Base-by-base conservation (phyloP, 1,140 invertebrate genomes). In the Lasaia peninsularis region DNA sequence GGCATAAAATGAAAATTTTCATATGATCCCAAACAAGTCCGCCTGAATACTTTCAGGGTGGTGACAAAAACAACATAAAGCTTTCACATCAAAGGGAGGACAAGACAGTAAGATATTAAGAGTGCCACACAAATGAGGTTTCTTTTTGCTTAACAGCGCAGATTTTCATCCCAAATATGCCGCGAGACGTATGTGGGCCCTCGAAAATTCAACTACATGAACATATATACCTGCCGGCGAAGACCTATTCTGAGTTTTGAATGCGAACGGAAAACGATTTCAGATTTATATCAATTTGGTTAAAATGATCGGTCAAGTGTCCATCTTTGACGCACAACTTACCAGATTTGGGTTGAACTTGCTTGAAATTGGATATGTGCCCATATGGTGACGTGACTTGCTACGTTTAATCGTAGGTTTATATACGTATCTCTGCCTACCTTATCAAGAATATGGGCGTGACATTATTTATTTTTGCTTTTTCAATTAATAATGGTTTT, bases 181-280 rank as follows among this genome's bases (percentile, higher is more conserved):
- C 59, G 56, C 52, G 71, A 63, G 71, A 77, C 70, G 75, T 71
- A 71, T 63, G 71, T 63, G 71, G 67, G 69, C 69, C 56, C 75
- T 80, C 78, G 74, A 80, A 80, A 76, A 80, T 80, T 76, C 75
- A 75, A 68, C 75, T 71, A 74, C 67, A 67, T 70, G 65, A 51
- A 62, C 20, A 48, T 21, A 10, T 48, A 21, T 48, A 48, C 11
- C 71, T 53, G 32, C 40, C 56, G 5, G 24, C 24, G 63, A 59
- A 31, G 55, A 16, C 62, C 28, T 73, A 74, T 80, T 80, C 73
- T 67, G 64, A 52, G 9, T 16, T 58, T n/a, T 50, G 31, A 21
- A 44, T 44, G 18, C 9, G 37, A 44, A 44, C 3, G n/a, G 12
- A 14, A 8, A 40, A 18, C 37, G 37, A 18, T 16, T 40, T 40